Conservation (phyloP, 2,113 vertebrate species). For the Murina feae region DNA sequence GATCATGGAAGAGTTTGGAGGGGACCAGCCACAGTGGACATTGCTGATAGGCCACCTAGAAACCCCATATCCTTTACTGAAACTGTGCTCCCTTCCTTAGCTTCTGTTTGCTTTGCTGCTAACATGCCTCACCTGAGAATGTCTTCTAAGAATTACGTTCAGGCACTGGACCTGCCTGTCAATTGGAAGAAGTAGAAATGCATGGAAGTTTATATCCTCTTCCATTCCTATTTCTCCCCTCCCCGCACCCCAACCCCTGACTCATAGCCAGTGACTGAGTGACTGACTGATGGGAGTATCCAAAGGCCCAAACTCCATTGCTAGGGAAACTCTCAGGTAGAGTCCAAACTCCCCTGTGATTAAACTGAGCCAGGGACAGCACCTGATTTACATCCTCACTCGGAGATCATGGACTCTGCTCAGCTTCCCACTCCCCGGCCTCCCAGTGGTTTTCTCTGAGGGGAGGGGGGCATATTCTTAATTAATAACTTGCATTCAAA, state of each 20-base stretch:
- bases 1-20: not conserved
- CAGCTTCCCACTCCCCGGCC: not conserved
- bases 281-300: not conserved
- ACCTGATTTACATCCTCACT: not conserved
- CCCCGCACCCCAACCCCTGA: not conserved
- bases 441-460: not conserved
- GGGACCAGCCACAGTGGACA: too few relatives aligned
- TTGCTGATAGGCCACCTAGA: not conserved
- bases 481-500: not conserved
- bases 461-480: not conserved
- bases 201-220: not conserved
- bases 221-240: not conserved
- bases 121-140: not conserved
- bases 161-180: not conserved
- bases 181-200: not conserved
- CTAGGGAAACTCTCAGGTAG: not conserved
- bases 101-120: not conserved
- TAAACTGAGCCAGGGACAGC: not conserved
- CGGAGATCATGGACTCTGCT: rapidly evolving
- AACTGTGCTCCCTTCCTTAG: rapidly evolving
- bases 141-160: not conserved
- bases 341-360: not conserved
- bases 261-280: not conserved
- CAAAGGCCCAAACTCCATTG: not conserved
- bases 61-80: rapidly evolving